Evolutionary conservation across 2,888 invertebrate genomes (phyloP).

Genomic region (Agapostemon virescens): DNA sequence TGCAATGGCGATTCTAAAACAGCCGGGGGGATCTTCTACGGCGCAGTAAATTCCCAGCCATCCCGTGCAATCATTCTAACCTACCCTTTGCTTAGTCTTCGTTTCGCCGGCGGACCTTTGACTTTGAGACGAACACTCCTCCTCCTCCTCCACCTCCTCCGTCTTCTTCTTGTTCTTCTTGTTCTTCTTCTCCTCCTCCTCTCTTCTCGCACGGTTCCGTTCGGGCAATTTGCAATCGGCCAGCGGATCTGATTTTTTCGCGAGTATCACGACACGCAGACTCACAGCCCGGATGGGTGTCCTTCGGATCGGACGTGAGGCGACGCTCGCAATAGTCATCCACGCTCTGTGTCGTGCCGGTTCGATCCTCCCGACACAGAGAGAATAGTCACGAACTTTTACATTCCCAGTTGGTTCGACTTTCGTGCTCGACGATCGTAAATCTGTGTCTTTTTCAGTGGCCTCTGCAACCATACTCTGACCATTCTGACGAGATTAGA

Average conservation of each 20-base stretch:
- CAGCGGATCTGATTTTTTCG: constrained; percentile 54
- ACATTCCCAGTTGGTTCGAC: constrained; percentile 36
- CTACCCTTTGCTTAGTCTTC: constrained; percentile 59
- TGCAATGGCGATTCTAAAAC: constrained; percentile 51
- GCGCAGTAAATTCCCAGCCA: constrained; percentile 65
- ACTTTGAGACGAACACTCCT: constrained; percentile 54
- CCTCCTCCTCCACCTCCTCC: not conserved
- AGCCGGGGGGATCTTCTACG: constrained; percentile 44
- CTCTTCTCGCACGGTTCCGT: constrained; percentile 47
- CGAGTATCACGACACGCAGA: not conserved
- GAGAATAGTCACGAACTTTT: constrained; percentile 31
- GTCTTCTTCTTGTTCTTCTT: not conserved
- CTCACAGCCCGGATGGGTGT: constrained; percentile 36
- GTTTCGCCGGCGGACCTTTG: constrained; percentile 64
- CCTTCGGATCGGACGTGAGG: constrained; percentile 67
- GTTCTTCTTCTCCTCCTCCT: constrained; percentile 1
- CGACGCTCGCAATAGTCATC: constrained; percentile 60
- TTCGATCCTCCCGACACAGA: constrained; percentile 17
- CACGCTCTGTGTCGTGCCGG: not conserved
- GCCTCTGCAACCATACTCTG: not conserved
- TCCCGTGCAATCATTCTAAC: constrained; percentile 66
- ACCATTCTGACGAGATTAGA: constrained; percentile 1
- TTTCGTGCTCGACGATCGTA: constrained; percentile 37
- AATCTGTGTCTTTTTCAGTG: constrained; percentile 16
- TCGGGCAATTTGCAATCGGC: constrained; percentile 63